These are phyloP conservation scores for Ips nitidus DNA, from an alignment of 1,140 invertebrate genomes.

Conservation along the genomic window DNA sequence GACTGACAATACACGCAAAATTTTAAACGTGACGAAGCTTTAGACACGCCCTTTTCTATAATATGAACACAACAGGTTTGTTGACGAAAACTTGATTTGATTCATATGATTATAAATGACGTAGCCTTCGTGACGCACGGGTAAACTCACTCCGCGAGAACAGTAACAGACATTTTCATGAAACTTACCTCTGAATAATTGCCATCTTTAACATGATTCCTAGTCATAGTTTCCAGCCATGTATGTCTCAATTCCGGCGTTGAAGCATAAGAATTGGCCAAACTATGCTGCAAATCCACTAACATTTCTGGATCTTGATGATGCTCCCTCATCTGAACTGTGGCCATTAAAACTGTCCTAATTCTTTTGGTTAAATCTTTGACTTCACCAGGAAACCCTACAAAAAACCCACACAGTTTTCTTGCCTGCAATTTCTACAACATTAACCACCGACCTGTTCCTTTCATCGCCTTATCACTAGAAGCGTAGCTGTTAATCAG, in stretches of 20 bases:
- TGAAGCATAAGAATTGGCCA: slow-evolving; percentile 92
- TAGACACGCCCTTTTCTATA: no score
- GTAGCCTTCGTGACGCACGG: no score
- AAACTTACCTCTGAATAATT: slow-evolving; percentile 74
- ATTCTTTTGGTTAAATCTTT: slow-evolving; percentile 91
- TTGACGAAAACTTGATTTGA: no score
- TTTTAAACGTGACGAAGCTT: no score
- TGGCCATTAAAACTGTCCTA: slow-evolving; percentile 90
- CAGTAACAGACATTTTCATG: no score
- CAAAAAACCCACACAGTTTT: slow-evolving; percentile 8
- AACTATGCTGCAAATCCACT: slow-evolving; percentile 88
- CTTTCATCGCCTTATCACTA: slow-evolving; percentile 92
- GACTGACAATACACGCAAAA: no score
- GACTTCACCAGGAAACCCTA: slow-evolving; percentile 83
- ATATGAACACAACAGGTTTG: no score
- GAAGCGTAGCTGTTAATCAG: slow-evolving; percentile 91
- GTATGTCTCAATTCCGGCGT: slow-evolving; percentile 90
- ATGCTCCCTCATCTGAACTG: slow-evolving; percentile 87
- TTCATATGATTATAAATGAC: no score
- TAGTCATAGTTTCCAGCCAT: slow-evolving; percentile 91
- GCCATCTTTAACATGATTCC: slow-evolving; percentile 76
- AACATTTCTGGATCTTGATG: slow-evolving; percentile 88
- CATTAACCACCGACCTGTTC: slow-evolving; percentile 61
- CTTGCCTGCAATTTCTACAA: background rate
- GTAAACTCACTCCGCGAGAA: no score